phyloP scores from a whole-genome alignment of 2,888 invertebrate genomes.

The Himalopsyche kuldschensis region DNA sequence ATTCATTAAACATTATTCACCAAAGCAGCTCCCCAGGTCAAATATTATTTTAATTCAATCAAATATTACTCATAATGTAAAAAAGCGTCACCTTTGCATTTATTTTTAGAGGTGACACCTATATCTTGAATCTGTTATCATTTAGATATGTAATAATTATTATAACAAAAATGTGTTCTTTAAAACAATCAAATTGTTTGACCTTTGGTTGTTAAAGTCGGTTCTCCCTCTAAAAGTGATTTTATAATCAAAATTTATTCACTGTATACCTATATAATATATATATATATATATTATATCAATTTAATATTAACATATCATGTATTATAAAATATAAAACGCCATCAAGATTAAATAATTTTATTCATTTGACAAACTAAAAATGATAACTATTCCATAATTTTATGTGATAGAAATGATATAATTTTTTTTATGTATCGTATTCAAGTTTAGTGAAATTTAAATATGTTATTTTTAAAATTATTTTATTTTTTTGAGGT shows the following conservation, averaged over 20 bases:
- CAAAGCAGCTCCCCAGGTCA: not conserved
- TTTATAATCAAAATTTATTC: too few relatives aligned
- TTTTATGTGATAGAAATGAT: slow-evolving; percentile 16
- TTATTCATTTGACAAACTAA: not conserved
- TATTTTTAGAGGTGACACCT: not conserved
- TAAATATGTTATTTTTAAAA: too few relatives aligned
- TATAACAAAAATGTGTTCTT: not conserved
- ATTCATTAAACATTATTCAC: not conserved
- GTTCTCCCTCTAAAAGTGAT: not conserved
- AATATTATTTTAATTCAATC: not conserved
- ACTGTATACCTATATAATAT: not conserved
- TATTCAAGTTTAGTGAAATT: not conserved
- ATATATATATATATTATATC: not conserved
- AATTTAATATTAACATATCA: not conserved
- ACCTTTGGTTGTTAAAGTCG: not conserved
- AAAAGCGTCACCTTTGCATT: not conserved
- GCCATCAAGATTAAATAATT: not conserved
- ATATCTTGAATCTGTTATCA: not conserved
- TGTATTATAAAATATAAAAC: not conserved
- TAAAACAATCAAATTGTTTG: not conserved
- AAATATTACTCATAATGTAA: not conserved
- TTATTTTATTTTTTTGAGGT: too few relatives aligned
- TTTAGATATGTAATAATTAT: not conserved
- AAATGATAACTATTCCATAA: slow-evolving; percentile 15
- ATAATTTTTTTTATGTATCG: not conserved